These are phyloP conservation scores for Pristionchus fissidentatus DNA, from an alignment of 2,888 invertebrate genomes.

Conservation along the genomic window DNA sequence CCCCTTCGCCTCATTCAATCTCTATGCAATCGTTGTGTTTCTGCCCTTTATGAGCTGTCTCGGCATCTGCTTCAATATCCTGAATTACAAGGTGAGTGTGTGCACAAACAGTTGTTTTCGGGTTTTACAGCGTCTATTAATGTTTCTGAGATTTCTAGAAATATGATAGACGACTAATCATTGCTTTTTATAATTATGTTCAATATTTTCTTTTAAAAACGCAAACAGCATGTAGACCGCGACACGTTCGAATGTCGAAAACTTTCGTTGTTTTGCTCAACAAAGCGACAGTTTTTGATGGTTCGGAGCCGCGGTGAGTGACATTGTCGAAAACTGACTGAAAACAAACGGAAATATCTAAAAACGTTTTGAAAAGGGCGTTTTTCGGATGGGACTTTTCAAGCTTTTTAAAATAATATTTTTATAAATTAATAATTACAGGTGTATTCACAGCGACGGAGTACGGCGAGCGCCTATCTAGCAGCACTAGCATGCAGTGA, in stretches of 20 bases:
- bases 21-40: slow-evolving; percentile 56
- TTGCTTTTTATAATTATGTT: no score
- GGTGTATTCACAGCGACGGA: slow-evolving; percentile 34
- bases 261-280: no score
- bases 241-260: no score
- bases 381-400: neutral
- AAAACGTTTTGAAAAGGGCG: neutral
- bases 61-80: slow-evolving; percentile 65
- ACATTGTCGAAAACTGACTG: neutral
- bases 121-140: no score
- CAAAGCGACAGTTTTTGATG: no score
- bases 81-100: slow-evolving; percentile 62
- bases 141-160: no score
- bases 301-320: no score
- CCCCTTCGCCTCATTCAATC: slow-evolving; percentile 20
- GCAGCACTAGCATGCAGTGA: slow-evolving; percentile 67
- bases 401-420: neutral
- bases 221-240: no score
- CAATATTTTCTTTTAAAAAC: no score
- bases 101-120: no score
- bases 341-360: neutral
- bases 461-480: slow-evolving; percentile 62
- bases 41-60: slow-evolving; percentile 63
- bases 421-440: slow-evolving; percentile 18
- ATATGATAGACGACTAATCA: no score